phyloP scores from a whole-genome alignment of 2,113 vertebrate genomes.

The Nothocercus julius region DNA sequence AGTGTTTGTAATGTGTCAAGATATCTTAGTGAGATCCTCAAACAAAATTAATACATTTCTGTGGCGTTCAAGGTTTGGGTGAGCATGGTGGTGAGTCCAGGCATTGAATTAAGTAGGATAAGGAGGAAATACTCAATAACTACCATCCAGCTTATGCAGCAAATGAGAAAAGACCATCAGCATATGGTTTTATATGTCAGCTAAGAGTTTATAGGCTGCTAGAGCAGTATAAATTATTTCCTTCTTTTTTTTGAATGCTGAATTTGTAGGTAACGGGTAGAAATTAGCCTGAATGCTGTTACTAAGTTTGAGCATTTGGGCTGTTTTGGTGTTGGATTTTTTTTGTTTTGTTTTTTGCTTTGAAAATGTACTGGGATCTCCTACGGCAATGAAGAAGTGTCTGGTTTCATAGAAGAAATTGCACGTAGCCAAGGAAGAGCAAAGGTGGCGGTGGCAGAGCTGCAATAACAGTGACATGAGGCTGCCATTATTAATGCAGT shows the following conservation, averaged over 20 bases:
- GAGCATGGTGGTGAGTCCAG: background rate
- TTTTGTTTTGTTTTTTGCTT: background rate
- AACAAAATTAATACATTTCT: background rate
- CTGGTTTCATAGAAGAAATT: background rate
- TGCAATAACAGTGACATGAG: background rate
- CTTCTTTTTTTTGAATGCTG: background rate
- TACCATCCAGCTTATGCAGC: background rate
- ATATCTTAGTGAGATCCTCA: background rate
- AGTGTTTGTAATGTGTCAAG: background rate
- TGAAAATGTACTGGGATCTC: background rate
- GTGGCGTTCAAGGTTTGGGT: background rate
- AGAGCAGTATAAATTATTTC: background rate
- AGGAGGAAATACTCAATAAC: background rate
- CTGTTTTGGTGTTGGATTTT: background rate
- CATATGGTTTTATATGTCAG: background rate
- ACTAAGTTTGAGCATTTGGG: background rate
- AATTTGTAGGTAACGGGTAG: background rate
- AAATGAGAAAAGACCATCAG: background rate
- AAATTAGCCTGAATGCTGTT: background rate
- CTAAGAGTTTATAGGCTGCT: background rate
- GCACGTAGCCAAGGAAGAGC: background rate
- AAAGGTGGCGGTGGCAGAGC: background rate
- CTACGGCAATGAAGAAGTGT: background rate
- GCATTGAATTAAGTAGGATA: background rate
- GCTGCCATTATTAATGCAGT: background rate